Evolutionary conservation across 2,797 vertebrate species (phyloP).

Genomic region (Tiaroga cobitis): DNA sequence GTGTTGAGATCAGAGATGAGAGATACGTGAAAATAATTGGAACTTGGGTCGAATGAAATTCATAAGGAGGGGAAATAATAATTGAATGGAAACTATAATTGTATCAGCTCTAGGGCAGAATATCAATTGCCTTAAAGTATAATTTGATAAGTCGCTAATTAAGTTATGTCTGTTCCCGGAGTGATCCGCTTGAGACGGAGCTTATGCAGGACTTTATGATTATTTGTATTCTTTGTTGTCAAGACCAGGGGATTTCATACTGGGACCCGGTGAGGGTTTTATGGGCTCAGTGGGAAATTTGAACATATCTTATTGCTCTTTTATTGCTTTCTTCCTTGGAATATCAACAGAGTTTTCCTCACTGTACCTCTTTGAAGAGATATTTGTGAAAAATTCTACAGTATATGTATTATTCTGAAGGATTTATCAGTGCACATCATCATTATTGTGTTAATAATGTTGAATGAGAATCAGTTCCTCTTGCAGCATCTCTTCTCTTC

Average conservation of each 20-base stretch:
- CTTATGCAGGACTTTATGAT: conserved; percentile 38
- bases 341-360: too few relatives aligned
- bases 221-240: conserved; percentile 9
- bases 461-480: too few relatives aligned
- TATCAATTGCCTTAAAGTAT: conserved; percentile 74
- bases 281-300: neutral
- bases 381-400: neutral
- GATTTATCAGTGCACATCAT: too few relatives aligned
- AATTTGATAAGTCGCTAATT: conserved; percentile 78
- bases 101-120: conserved; percentile 75
- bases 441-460: too few relatives aligned
- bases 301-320: neutral
- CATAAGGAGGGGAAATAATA: conserved; percentile 65
- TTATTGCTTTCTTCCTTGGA: neutral
- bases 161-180: conserved; percentile 72
- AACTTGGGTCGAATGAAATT: conserved; percentile 48
- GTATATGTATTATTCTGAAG: neutral
- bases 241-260: neutral
- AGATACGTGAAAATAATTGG: conserved; percentile 69
- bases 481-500: too few relatives aligned
- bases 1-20: conserved; percentile 69
- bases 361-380: neutral
- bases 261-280: neutral
- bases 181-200: conserved; percentile 64
- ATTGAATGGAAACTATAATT: conserved; percentile 73